Conservation (phyloP, 2,797 vertebrate genomes). For the Liasis olivaceus region DNA sequence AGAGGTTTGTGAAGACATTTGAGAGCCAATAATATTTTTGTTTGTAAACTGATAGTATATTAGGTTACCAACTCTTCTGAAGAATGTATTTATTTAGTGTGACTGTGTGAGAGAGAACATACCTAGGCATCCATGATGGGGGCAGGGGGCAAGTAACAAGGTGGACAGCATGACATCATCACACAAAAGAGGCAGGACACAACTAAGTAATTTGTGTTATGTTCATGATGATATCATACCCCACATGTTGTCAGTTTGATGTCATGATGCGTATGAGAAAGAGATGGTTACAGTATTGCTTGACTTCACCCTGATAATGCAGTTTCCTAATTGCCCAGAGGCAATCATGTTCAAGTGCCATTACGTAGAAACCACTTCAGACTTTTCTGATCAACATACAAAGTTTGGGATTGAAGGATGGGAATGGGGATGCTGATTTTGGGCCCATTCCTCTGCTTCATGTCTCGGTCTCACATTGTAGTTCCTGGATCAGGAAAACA, state of each 20-base stretch:
- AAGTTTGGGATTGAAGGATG: not conserved
- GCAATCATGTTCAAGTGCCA: not conserved
- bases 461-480: not conserved
- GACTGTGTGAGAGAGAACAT: not conserved
- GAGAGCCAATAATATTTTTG: slow-evolving; percentile 36
- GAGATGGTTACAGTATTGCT: not conserved
- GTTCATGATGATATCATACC: not conserved
- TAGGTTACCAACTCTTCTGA: not conserved
- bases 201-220: not conserved
- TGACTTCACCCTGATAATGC: not conserved
- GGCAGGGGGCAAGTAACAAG: not conserved
- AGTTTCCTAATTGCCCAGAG: not conserved
- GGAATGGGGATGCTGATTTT: not conserved
- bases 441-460: not conserved
- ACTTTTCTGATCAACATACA: not conserved
- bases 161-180: not conserved
- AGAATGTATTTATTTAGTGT: not conserved
- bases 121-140: not conserved
- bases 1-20: slow-evolving; percentile 60
- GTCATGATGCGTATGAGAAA: not conserved
- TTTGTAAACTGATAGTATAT: slow-evolving; percentile 39
- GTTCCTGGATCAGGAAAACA: not conserved
- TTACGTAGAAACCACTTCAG: not conserved
- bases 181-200: not conserved
- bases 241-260: not conserved